These are phyloP conservation scores for Erithacus rubecula DNA, from an alignment of 2,797 vertebrate species.

Conservation along the genomic window DNA sequence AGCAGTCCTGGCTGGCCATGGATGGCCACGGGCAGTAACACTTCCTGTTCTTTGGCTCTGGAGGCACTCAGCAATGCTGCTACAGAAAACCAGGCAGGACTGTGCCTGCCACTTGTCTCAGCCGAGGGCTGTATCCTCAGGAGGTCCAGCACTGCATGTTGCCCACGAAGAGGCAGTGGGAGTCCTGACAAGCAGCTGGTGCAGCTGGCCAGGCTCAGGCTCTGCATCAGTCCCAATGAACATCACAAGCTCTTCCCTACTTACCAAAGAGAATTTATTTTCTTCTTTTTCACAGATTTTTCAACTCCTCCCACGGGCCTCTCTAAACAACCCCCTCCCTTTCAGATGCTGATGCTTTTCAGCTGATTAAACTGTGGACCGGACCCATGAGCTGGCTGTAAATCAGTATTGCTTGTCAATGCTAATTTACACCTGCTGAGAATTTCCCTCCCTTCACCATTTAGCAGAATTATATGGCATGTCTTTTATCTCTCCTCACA, in stretches of 20 bases:
- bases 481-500: slow-evolving; percentile 3
- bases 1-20: accelerated
- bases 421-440: slow-evolving; percentile 33
- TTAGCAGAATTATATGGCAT: slow-evolving; percentile 41
- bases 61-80: neutral
- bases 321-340: neutral
- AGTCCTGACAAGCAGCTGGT: neutral
- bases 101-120: neutral
- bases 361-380: neutral
- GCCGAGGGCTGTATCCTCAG: neutral
- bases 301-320: neutral
- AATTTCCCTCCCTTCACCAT: slow-evolving; percentile 11
- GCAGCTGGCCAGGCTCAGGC: neutral
- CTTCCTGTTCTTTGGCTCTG: neutral
- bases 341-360: slow-evolving; percentile 40
- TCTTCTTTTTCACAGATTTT: neutral
- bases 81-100: neutral
- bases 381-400: neutral
- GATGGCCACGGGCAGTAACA: neutral
- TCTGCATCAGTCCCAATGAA: neutral
- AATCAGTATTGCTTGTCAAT: slow-evolving; percentile 20
- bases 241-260: neutral
- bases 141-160: neutral
- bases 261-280: neutral
- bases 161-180: neutral